phyloP scores from a whole-genome alignment of 2,797 vertebrate genomes.

The Typhlichthys subterraneus region DNA sequence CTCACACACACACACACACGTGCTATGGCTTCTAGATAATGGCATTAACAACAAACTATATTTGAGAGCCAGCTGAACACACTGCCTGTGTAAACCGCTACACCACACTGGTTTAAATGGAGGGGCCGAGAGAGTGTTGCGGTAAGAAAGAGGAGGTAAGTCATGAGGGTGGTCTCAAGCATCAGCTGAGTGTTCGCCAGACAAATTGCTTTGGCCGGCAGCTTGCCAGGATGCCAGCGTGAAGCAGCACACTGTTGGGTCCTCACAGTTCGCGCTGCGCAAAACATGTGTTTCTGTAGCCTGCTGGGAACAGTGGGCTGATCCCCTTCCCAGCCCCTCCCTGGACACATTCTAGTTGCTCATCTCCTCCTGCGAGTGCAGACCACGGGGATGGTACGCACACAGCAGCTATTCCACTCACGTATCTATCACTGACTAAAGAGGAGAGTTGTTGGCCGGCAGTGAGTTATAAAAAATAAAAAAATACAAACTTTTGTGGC shows the following conservation, averaged over 20 bases:
- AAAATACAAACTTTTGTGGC: too few relatives aligned
- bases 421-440: neutral
- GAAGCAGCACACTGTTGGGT: conserved; percentile 47
- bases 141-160: conserved; percentile 43
- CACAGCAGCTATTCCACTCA: conserved; percentile 24
- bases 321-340: conserved; percentile 32
- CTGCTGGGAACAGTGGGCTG: conserved; percentile 22
- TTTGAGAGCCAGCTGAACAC: conserved; percentile 59
- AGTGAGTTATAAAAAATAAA: too few relatives aligned
- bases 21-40: conserved; percentile 65
- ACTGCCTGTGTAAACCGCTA: conserved; percentile 50
- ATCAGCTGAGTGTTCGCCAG: conserved; percentile 68
- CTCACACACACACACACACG: conserved; percentile 32
- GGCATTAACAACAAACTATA: conserved; percentile 43
- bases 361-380: conserved; percentile 20
- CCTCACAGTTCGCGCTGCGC: conserved; percentile 37
- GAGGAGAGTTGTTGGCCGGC: too few relatives aligned
- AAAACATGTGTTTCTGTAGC: conserved; percentile 17
- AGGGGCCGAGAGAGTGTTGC: conserved; percentile 18
- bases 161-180: conserved; percentile 46
- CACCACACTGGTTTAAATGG: conserved; percentile 47
- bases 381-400: conserved; percentile 14
- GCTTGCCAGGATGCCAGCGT: conserved; percentile 52
- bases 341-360: conserved; percentile 27
- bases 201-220: conserved; percentile 74